phyloP scores from a whole-genome alignment of 2,888 invertebrate species.

The Yponomeuta cagnagella region DNA sequence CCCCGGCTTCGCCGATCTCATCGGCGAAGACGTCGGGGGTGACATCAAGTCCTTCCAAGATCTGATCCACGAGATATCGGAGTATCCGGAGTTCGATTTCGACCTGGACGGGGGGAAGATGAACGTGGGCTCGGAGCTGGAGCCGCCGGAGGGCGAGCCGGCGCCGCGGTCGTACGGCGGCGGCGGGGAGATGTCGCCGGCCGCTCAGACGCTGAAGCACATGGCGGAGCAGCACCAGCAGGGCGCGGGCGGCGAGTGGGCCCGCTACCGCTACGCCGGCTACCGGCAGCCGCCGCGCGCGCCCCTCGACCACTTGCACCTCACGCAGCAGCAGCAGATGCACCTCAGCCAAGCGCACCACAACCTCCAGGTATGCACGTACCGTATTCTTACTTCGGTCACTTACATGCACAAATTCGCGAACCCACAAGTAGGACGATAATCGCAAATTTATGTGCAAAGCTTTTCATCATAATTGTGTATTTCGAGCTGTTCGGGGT shows the following conservation, averaged over 20 bases:
- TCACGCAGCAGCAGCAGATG: constrained; percentile 91
- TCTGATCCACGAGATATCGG: constrained; percentile 90
- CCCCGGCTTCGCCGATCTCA: constrained; percentile 86
- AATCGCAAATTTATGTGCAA: not conserved
- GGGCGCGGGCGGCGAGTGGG: constrained; percentile 75
- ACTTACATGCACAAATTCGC: not conserved
- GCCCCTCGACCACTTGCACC: constrained; percentile 80
- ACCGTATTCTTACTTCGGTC: not conserved
- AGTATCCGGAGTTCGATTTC: constrained; percentile 89
- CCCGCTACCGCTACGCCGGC: constrained; percentile 74
- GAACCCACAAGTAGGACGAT: not conserved
- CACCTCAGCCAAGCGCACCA: constrained; percentile 89
- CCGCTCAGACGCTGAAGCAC: constrained; percentile 95
- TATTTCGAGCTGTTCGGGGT: no score
- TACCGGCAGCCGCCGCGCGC: constrained; percentile 64
- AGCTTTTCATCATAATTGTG: no score
- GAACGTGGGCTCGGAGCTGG: constrained; percentile 51
- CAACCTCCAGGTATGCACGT: constrained; percentile 82
- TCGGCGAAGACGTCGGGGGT: constrained; percentile 86
- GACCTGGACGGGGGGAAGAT: constrained; percentile 73
- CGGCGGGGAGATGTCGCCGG: constrained; percentile 88
- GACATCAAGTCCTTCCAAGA: constrained; percentile 87
- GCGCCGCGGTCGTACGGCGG: constrained; percentile 67
- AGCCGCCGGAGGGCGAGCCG: constrained; percentile 63
- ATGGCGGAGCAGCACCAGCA: constrained; percentile 98